A percentile compares a stretch with the other conserved stretches of the same genome.
Conservation (phyloP, 2,797 vertebrate genomes). For the Myripristis jacobus region DNA sequence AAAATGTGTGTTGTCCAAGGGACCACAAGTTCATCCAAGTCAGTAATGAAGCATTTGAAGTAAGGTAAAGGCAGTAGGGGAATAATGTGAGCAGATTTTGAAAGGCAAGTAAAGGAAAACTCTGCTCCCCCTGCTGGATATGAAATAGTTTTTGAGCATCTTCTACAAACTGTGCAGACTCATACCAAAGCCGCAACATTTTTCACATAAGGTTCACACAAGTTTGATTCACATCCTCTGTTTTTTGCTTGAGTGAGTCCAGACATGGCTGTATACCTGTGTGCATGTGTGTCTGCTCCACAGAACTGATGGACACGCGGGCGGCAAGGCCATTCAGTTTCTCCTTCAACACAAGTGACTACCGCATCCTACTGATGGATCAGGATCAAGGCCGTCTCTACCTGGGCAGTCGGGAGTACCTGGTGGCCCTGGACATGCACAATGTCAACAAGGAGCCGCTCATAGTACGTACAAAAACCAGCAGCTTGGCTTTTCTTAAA, state of each 20-base stretch:
- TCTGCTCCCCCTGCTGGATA: constrained; percentile 47
- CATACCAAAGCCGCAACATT: constrained; percentile 20
- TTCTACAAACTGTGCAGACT: constrained; percentile 5
- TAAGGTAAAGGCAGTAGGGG: constrained; percentile 39
- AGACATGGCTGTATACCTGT: not conserved
- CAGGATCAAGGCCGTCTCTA: constrained; percentile 91
- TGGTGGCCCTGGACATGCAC: constrained; percentile 89
- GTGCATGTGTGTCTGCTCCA: constrained; percentile 13
- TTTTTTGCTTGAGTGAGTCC: constrained; percentile 1
- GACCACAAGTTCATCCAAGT: constrained; percentile 54
- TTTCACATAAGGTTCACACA: not conserved
- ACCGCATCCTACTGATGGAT: constrained; percentile 88
- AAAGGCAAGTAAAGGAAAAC: constrained; percentile 1
- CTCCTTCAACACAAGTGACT: constrained; percentile 90
- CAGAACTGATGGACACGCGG: constrained; percentile 88
- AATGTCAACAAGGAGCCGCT: constrained; percentile 92
- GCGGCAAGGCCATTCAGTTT: constrained; percentile 88
- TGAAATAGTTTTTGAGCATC: not conserved
- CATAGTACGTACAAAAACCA: constrained; percentile 80
- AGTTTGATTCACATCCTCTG: too few relatives aligned
- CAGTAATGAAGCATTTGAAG: constrained; percentile 58
- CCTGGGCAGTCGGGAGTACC: constrained; percentile 88
- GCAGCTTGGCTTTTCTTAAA: constrained; percentile 20
- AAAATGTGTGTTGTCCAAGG: constrained; percentile 50
- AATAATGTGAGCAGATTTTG: constrained; percentile 25